Evolutionary conservation across 2,888 invertebrate species (phyloP).

Genomic region (Chymomyza caudatula): DNA sequence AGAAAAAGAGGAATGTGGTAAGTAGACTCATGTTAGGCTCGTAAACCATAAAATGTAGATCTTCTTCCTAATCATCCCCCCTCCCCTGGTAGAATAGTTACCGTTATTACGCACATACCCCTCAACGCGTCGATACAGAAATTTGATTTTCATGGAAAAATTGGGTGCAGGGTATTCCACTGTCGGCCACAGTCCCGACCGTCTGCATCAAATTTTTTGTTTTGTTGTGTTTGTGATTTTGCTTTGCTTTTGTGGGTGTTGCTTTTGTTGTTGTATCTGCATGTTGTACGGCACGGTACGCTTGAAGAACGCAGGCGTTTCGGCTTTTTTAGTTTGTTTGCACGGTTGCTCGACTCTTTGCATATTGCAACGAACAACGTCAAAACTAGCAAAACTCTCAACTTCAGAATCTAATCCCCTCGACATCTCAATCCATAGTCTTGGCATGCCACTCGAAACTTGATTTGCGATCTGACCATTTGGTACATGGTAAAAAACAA

Average conservation of each 20-base stretch:
- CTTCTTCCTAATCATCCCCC: too few relatives aligned
- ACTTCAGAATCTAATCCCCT: neutral
- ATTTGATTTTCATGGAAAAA: too few relatives aligned
- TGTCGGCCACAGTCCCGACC: too few relatives aligned
- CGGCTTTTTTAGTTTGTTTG: neutral
- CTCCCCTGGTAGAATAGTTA: too few relatives aligned
- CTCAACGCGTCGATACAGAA: too few relatives aligned
- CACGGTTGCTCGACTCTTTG: neutral
- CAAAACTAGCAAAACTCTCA: neutral
- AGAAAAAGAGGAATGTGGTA: too few relatives aligned
- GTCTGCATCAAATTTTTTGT: too few relatives aligned
- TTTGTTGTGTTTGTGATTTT: neutral
- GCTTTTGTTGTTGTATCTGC: neutral
- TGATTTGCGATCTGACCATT: neutral
- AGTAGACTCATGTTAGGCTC: too few relatives aligned
- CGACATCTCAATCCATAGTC: neutral
- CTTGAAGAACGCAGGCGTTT: neutral
- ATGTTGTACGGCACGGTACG: neutral
- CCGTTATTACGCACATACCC: too few relatives aligned
- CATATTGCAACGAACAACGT: neutral
- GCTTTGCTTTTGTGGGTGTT: neutral
- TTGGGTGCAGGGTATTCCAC: too few relatives aligned
- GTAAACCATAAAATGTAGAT: too few relatives aligned
- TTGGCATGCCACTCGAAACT: neutral
- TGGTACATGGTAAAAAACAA: neutral